Evolutionary conservation across 2,113 vertebrate species (phyloP).

Genomic region (Camelus dromedarius): DNA sequence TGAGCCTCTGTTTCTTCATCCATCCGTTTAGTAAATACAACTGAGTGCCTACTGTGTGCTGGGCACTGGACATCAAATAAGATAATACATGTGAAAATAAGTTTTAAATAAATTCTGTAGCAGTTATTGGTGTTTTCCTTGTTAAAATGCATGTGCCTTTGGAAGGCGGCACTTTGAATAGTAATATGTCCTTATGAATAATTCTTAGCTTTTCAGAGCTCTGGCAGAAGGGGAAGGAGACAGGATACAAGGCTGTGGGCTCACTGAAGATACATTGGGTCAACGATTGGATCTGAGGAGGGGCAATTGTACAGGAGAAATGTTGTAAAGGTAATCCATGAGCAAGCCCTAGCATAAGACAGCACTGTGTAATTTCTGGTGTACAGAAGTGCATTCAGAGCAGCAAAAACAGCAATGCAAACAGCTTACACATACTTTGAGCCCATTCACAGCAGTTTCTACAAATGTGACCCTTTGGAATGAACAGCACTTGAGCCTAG

Average conservation of each 20-base stretch:
- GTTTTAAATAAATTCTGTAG: neutral
- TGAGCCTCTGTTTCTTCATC: neutral
- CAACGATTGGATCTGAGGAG: neutral
- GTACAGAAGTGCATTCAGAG: neutral
- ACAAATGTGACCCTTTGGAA: neutral
- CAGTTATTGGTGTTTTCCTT: neutral
- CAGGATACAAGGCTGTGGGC: neutral
- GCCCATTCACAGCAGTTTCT: neutral
- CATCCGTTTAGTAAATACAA: neutral
- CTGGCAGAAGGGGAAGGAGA: neutral
- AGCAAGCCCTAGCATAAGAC: neutral
- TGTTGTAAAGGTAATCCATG: neutral
- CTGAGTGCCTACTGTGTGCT: neutral
- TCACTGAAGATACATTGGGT: neutral
- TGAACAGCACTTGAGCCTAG: neutral
- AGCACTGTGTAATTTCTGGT: neutral
- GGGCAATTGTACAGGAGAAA: neutral
- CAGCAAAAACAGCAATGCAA: neutral
- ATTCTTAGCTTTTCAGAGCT: constrained; percentile 7
- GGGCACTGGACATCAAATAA: neutral
- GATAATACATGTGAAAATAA: neutral
- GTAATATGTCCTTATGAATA: neutral
- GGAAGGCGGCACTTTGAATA: neutral
- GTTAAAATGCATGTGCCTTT: neutral
- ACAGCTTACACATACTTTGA: neutral